phyloP scores from a whole-genome alignment of 2,888 invertebrate genomes.

The Lampropteryx suffumata region DNA sequence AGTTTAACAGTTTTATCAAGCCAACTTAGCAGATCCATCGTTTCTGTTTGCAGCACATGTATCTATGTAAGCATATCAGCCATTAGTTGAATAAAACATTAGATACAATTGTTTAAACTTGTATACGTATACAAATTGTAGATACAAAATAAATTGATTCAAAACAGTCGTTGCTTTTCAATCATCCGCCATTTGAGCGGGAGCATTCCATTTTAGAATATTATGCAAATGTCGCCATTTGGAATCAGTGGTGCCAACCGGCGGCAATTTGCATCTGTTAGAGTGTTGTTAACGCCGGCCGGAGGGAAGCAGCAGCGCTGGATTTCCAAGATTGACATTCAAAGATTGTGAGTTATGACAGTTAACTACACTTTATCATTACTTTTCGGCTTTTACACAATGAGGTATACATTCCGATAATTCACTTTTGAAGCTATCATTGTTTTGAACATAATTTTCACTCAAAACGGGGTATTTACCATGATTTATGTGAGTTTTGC shows the following conservation, averaged over 20 bases:
- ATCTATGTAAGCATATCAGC: too few species aligned
- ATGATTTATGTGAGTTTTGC: too few species aligned
- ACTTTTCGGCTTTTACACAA: too few species aligned
- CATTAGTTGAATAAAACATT: too few species aligned
- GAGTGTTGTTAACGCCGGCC: constrained; percentile 62
- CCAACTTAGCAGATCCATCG: too few species aligned
- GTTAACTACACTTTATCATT: too few species aligned
- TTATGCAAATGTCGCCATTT: constrained; percentile 79
- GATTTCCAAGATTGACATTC: constrained; percentile 14
- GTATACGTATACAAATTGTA: not conserved
- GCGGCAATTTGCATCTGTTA: constrained; percentile 78
- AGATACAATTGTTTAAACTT: not conserved
- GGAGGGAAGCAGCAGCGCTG: constrained; percentile 44
- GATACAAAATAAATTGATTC: constrained; percentile 42
- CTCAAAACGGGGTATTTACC: too few species aligned
- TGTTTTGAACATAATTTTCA: too few species aligned
- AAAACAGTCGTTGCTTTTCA: constrained; percentile 59
- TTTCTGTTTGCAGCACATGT: too few species aligned
- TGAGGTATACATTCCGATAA: too few species aligned
- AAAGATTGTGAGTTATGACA: constrained; percentile 1
- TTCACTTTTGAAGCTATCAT: too few species aligned
- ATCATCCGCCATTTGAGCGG: constrained; percentile 56
- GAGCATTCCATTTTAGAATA: constrained; percentile 63
- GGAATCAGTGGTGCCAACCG: constrained; percentile 73
- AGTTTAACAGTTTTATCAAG: too few species aligned